Evolutionary conservation across 2,888 invertebrate species (phyloP), one percentile per base, ranked within the genome.

Genomic region (Aproaerema taeniolella): DNA sequence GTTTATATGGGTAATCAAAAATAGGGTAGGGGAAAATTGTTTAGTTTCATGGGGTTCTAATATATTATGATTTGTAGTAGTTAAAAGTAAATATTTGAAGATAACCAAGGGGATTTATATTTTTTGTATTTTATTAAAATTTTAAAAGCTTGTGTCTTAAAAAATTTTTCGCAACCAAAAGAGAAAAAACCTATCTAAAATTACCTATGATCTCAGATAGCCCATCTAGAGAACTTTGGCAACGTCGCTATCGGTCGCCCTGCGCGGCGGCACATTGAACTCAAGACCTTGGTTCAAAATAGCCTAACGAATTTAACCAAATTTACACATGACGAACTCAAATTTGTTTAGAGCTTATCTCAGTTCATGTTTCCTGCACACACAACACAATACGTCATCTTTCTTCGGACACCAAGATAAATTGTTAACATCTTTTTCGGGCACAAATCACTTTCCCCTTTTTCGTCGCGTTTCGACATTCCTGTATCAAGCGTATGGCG

Each of bases 341-440:
- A 68, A 68, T 75, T 67, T 73, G 69, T 74, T 68, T 55, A 58
- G 48, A 58, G 65, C 63, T 76, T 74, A 77, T 77, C 75, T 63
- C 46, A 45, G 49, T 54, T 48, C 50, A 55, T 42, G 52, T 47
- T 54, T 50, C 45, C 41, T 47, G 38, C 47, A 33, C 42, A 46
- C 45, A 37, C 14, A 25, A 32, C 36, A 46, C 38, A 46, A 61
- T 60, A 53, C 51, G 53, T 43, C 58, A 59, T 67, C 59, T 64
- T 65, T 63, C 58, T 55, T 53, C 47, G 38, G 47, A 44, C 43
- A 45, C 48, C 47, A 52, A 49, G 38, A 31, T 31, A 43, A 43
- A 36, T 35, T 36, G 31, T 42, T 42, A 34, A 34, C 42, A 38
- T 42, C 31, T 31, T 26, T 15, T 17, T 31, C 25, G 17, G 16